These are phyloP conservation scores for Halocaridina rubra DNA, from an alignment of 2,888 invertebrate species.

Conservation along the genomic window DNA sequence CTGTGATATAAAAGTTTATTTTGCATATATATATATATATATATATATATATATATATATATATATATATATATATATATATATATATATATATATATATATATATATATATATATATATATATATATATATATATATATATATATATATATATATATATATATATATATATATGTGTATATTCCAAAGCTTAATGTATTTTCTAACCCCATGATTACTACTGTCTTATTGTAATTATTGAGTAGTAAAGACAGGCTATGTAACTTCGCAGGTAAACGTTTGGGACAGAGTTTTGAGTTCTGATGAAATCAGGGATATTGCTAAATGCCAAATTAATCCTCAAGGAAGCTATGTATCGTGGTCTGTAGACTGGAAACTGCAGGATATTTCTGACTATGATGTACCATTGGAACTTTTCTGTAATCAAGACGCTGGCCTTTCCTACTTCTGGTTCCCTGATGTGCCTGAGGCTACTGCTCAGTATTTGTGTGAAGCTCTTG, in stretches of 20 bases:
- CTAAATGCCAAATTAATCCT: slow-evolving; percentile 29
- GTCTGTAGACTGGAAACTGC: slow-evolving; percentile 42
- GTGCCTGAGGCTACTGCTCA: not conserved
- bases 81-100: too few species aligned
- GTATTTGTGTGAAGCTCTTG: slow-evolving; percentile 56
- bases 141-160: not conserved
- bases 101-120: too few species aligned
- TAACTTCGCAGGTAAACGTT: slow-evolving; percentile 42
- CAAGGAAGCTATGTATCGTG: slow-evolving; percentile 58
- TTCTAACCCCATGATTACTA: too few species aligned
- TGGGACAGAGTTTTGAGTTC: slow-evolving; percentile 39
- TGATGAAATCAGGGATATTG: slow-evolving; percentile 19
- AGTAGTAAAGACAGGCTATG: not conserved
- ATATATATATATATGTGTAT: not conserved
- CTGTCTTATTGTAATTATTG: too few species aligned
- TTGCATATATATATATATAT: too few species aligned
- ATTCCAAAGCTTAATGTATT: too few species aligned
- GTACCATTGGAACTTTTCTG: slow-evolving; percentile 42
- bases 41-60: too few species aligned
- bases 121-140: too few species aligned
- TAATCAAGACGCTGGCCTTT: not conserved
- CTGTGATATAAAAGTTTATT: too few species aligned
- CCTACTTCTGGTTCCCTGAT: slow-evolving; percentile 50
- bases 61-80: too few species aligned
- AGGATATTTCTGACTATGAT: slow-evolving; percentile 14